phyloP scores from a whole-genome alignment of 2,113 vertebrate genomes.

The Zingel zingel region DNA sequence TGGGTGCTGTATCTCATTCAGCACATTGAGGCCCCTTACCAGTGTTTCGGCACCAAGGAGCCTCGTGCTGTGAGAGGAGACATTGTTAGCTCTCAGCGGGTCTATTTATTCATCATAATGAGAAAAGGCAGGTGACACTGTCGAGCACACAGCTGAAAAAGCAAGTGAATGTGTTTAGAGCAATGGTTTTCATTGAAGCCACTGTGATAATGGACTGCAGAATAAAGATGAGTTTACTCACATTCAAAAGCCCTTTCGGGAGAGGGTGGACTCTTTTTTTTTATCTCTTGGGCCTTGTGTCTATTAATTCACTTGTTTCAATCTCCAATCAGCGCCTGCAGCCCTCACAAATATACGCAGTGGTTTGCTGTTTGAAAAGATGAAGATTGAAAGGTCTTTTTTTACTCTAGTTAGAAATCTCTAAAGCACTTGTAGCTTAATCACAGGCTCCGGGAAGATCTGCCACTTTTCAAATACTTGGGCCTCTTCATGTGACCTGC shows the following conservation, averaged over 20 bases:
- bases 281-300: neutral
- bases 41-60: conserved; percentile 48
- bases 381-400: conserved; percentile 8
- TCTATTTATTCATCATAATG: conserved; percentile 65
- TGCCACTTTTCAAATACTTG: conserved; percentile 11
- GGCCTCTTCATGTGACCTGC: conserved; percentile 24
- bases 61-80: conserved; percentile 40
- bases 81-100: conserved; percentile 36
- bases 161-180: conserved; percentile 10
- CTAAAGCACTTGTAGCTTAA: conserved; percentile 29
- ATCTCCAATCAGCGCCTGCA: conserved; percentile 27
- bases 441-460: conserved; percentile 8
- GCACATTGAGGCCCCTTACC: conserved; percentile 41
- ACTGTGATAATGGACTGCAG: conserved; percentile 44
- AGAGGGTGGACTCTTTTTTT: conserved; percentile 6
- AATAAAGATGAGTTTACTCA: conserved; percentile 58
- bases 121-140: conserved; percentile 52
- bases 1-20: conserved; percentile 52
- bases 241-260: conserved; percentile 35
- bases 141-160: conserved; percentile 16
- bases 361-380: conserved; percentile 35
- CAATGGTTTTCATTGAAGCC: conserved; percentile 28
- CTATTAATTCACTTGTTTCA: conserved; percentile 28
- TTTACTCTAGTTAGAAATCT: conserved; percentile 6
- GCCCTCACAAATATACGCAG: neutral